These are phyloP conservation scores for Manduca sexta DNA, from an alignment of 1,140 invertebrate species.

Conservation along the genomic window DNA sequence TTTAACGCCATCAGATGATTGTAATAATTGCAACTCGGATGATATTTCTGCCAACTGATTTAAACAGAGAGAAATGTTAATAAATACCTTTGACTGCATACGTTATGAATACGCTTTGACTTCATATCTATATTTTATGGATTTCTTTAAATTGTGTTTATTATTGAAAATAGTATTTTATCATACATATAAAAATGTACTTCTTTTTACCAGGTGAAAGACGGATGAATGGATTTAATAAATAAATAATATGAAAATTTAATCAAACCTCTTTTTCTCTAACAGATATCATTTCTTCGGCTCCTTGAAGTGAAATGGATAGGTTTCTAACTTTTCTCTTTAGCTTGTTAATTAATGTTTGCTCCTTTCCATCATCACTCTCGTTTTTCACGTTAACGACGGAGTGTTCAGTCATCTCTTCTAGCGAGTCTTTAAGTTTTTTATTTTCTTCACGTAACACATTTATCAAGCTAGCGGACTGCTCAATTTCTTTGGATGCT, in stretches of 20 bases:
- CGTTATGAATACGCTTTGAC: no score
- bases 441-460: constrained; percentile 45
- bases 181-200: no score
- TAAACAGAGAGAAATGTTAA: no score
- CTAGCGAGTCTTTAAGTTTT: constrained; percentile 34
- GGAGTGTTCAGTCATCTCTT: constrained; percentile 31
- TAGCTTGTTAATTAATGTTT: constrained; percentile 40
- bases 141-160: no score
- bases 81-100: no score
- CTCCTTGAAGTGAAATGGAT: constrained; percentile 28
- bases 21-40: constrained; percentile 45
- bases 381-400: constrained; percentile 43
- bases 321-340: constrained; percentile 42
- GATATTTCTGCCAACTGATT: constrained; percentile 45
- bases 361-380: constrained; percentile 52
- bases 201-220: no score
- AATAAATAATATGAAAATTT: background rate
- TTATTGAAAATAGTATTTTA: no score
- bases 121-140: no score
- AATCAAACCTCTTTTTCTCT: constrained; percentile 58
- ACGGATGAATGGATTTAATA: no score
- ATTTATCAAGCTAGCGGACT: constrained; percentile 52
- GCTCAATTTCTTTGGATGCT: constrained; percentile 79
- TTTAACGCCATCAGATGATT: constrained; percentile 53
- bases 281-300: constrained; percentile 42